Conservation (phyloP, 2,113 vertebrate genomes). For the Danio rerio region DNA sequence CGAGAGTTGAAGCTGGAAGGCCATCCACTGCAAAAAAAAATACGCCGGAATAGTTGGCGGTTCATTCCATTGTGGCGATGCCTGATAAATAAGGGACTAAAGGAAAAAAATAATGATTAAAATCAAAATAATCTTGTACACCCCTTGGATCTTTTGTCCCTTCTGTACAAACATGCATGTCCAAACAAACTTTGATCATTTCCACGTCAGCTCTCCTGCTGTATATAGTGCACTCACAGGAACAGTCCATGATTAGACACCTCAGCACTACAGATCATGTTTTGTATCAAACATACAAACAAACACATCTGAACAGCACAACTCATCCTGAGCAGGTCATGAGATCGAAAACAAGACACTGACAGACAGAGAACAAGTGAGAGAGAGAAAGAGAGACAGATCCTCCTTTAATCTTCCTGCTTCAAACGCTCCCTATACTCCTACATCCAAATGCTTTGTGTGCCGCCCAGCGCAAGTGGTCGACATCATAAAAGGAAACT, state of each 20-base stretch:
- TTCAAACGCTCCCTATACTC: slow-evolving; percentile 63
- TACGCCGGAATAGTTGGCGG: no score
- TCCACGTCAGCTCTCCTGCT: not conserved
- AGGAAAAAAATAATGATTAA: not conserved
- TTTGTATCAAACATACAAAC: slow-evolving; percentile 20
- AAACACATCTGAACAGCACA: slow-evolving; percentile 23
- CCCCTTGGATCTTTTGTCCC: no score
- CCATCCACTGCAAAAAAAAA: no score
- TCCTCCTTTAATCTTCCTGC: slow-evolving; percentile 69
- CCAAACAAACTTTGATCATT: not conserved
- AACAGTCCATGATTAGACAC: not conserved
- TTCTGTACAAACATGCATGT: not conserved
- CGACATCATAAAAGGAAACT: slow-evolving; percentile 59
- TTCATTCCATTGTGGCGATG: no score
- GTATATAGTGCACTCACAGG: not conserved
- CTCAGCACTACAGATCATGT: not conserved
- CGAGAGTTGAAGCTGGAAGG: no score
- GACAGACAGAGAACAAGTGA: slow-evolving; percentile 31
- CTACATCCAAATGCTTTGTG: slow-evolving; percentile 55
- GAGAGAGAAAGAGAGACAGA: slow-evolving; percentile 13
- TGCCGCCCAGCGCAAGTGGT: slow-evolving; percentile 46
- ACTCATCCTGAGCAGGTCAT: slow-evolving; percentile 24
- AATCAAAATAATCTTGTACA: not conserved
- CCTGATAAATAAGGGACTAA: no score
- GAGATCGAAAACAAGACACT: not conserved